These are phyloP conservation scores for Romanomermis culicivorax DNA, from an alignment of 2,888 invertebrate genomes.

Conservation along the genomic window DNA sequence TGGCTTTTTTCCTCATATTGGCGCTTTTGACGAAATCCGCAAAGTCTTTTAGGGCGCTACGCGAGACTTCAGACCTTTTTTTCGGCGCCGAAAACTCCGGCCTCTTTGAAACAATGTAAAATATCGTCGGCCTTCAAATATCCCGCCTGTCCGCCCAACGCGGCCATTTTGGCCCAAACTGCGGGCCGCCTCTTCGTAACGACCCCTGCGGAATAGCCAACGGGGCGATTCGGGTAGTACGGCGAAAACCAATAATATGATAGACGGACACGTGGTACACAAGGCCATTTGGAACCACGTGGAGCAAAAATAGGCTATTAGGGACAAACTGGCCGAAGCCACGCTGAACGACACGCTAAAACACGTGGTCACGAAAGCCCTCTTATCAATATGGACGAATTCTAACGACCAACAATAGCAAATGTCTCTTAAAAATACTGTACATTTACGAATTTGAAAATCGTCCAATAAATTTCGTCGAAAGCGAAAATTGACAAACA, in stretches of 20 bases:
- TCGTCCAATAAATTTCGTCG: background rate
- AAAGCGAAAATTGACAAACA: background rate
- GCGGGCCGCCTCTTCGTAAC: background rate
- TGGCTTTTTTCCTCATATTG: background rate
- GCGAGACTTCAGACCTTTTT: too few relatives aligned
- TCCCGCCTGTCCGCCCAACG: background rate
- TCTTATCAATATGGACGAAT: background rate
- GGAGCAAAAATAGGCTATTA: background rate
- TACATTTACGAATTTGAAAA: background rate
- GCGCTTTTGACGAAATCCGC: background rate
- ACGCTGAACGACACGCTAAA: background rate
- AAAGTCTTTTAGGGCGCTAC: background rate
- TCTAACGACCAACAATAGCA: conserved; percentile 1
- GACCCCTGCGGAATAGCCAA: background rate
- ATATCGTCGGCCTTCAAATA: too few relatives aligned
- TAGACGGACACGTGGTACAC: background rate
- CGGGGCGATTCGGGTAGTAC: background rate
- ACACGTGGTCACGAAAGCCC: conserved; percentile 1
- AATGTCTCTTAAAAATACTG: background rate
- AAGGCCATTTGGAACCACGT: background rate
- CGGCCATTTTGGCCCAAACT: background rate
- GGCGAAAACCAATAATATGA: background rate
- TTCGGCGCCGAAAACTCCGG: too few relatives aligned
- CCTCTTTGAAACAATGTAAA: too few relatives aligned
- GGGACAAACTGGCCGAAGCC: background rate